phyloP scores from a whole-genome alignment of 2,888 invertebrate genomes.

The Smittia sp. region DNA sequence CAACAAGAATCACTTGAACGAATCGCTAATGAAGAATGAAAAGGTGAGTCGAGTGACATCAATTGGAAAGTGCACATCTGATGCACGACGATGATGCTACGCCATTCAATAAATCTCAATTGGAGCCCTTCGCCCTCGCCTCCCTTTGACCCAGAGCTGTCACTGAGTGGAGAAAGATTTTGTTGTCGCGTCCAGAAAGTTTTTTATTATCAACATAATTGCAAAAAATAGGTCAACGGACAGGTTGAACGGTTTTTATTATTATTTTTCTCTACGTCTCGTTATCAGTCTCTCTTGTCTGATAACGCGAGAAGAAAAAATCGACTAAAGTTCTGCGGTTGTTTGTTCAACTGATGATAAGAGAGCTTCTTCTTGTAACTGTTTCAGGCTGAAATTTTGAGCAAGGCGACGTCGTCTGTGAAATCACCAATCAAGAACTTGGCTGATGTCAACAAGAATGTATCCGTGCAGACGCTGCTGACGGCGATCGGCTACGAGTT shows the following conservation, averaged over 20 bases:
- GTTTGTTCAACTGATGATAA: conserved; percentile 30
- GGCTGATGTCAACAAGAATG: conserved; percentile 66
- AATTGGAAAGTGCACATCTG: background rate
- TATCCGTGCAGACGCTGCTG: conserved; percentile 70
- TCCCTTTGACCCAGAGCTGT: too few relatives aligned
- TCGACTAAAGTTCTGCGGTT: conserved; percentile 23
- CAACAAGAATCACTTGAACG: conserved; percentile 70
- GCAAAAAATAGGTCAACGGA: conserved; percentile 35
- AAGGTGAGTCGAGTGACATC: conserved; percentile 52
- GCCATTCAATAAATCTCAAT: background rate
- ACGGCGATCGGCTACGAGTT: conserved; percentile 65
- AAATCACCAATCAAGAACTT: conserved; percentile 82
- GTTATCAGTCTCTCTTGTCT: conserved; percentile 4
- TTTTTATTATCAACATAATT: conserved; percentile 2
- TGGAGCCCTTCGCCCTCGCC: background rate
- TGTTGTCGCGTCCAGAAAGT: background rate
- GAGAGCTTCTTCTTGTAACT: conserved; percentile 23
- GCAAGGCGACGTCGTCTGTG: conserved; percentile 82
- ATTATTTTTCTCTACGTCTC: background rate
- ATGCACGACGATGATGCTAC: background rate
- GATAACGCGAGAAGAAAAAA: conserved; percentile 41
- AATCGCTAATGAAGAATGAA: conserved; percentile 71
- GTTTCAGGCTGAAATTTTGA: conserved; percentile 70
- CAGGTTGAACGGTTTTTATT: conserved; percentile 36
- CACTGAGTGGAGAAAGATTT: background rate